These are phyloP conservation scores for Centroberyx gerrardi DNA, from an alignment of 2,797 vertebrate genomes.

Conservation along the genomic window DNA sequence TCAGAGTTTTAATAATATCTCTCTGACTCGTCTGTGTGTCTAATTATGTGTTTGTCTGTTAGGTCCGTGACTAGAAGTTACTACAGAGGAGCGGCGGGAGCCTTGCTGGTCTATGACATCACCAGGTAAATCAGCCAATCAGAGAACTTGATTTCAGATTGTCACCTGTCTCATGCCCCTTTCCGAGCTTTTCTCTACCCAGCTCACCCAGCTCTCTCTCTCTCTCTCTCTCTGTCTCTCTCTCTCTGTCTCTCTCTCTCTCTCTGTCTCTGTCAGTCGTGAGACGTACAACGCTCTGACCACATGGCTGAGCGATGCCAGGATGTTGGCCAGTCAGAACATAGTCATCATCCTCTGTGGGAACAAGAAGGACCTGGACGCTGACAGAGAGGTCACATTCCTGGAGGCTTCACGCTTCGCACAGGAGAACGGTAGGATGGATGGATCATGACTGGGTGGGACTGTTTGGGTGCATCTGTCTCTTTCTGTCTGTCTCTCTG, in stretches of 20 bases:
- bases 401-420: slow-evolving; percentile 95
- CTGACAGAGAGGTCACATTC: slow-evolving; percentile 94
- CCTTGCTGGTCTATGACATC: slow-evolving; percentile 94
- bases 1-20: background rate
- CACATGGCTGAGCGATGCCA: slow-evolving; percentile 94
- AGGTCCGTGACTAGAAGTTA: slow-evolving; percentile 96
- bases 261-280: slow-evolving; percentile 81
- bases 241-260: background rate
- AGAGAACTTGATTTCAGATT: slow-evolving; percentile 1
- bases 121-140: slow-evolving; percentile 87
- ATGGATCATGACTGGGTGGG: background rate
- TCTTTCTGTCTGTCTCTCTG: background rate
- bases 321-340: slow-evolving; percentile 95
- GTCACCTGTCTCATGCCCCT: background rate
- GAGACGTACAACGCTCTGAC: slow-evolving; percentile 96
- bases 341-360: slow-evolving; percentile 96
- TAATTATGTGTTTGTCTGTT: slow-evolving; percentile 31
- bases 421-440: slow-evolving; percentile 91
- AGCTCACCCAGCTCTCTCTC: background rate
- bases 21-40: background rate
- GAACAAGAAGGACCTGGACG: slow-evolving; percentile 96
- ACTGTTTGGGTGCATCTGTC: background rate
- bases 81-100: slow-evolving; percentile 94
- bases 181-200: background rate
- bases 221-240: background rate